Evolutionary conservation across 2,797 vertebrate species (phyloP), one percentile per base, ranked within the genome.

Genomic region (Trematocara caparti): DNA sequence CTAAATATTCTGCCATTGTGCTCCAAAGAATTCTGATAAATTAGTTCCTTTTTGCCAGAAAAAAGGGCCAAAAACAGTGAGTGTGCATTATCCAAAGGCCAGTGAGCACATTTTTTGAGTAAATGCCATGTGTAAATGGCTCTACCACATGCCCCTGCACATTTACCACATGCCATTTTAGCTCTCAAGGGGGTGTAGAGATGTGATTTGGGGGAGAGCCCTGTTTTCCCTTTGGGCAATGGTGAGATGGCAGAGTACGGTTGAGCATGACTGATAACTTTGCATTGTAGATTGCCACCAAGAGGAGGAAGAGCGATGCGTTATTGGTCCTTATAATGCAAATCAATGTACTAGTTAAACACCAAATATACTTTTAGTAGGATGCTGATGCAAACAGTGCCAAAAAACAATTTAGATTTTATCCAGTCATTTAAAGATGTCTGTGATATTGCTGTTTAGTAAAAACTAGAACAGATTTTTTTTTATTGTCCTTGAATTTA

Each of bases 101-200:
- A 92, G 84, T 79, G 89, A 90, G 77, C 89, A 85, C 85, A 75
- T 90, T 90, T 79, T 88, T 78, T 6, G 85, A 83, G 86, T 84
- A 95, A 93, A 94, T 92, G 91, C 83, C 93, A 92, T 48, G 77
- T 83, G 83, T 88, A 91, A 93, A 94, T 89, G 89, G 77, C 69
- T 87, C 79, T 36, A 47, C 47, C 59, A 11, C 17, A 50, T 4
- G 8, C 17, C 51, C 19, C 75, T 84, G 79, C 45, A 47, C 45
- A 53, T 55, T 80, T 82, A 74, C 82, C 64, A 69, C 59, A 69
- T 83, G 84, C 82, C 87, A 85, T 90, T 92, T 90, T 49, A 80
- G 51, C 78, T 83, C 38, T 21, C 43, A 47, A 30, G 9, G 24
- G 66, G 64, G 40, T 30, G 9, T 30, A 30, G 24, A 71, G 64